Evolutionary conservation across 2,888 invertebrate species (phyloP), one percentile per base, ranked within the genome.

Genomic region (Scaptomyza polygonia): DNA sequence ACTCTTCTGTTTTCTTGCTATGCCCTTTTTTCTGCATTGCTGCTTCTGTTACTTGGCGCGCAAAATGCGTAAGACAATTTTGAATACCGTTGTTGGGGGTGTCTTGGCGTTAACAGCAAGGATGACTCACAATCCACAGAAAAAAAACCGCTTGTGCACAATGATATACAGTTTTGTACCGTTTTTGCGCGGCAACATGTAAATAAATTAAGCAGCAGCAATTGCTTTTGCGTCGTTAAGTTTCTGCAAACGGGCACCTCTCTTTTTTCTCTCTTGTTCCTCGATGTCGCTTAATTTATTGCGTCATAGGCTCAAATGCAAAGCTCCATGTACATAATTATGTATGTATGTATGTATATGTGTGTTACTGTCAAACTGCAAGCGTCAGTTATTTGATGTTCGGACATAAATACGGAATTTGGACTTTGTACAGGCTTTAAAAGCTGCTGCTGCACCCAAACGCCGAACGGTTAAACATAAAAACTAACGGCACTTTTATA

Each of bases 401-500:
- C 52, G 51, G 58, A 70, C 70, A 70, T 74, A 73, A 74, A 70
- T 70, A 66, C 53, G 58, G 56, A 63, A 74, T 74, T 70, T 66
- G 75, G 74, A 73, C 74, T 73, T 73, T 73, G 70, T 56, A 59
- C 73, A 74, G 55, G 53, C 75, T 74, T 56, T 66, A 66, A 74
- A 69, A 47, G 56, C 47, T 21, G 67, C 52, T 56, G 77, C 85
- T 82, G 82, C 82, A 85, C 82, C 82, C 76, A 84, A 83, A 73
- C 79, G 70, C 64, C 69, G 86, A 84, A 83, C 84, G 72, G 79
- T 79, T 82, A 74, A 77, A 65, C 85, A 79, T 86, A 82, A 86
- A 84, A 86, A 74, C 82, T 84, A 85, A 85, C 86, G 85, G 85
- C 81, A 79, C 65, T 85, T 86, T 84, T 86, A 85, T 86, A 79